Conservation (phyloP, 2,797 vertebrate genomes). For the Tapirus indicus region DNA sequence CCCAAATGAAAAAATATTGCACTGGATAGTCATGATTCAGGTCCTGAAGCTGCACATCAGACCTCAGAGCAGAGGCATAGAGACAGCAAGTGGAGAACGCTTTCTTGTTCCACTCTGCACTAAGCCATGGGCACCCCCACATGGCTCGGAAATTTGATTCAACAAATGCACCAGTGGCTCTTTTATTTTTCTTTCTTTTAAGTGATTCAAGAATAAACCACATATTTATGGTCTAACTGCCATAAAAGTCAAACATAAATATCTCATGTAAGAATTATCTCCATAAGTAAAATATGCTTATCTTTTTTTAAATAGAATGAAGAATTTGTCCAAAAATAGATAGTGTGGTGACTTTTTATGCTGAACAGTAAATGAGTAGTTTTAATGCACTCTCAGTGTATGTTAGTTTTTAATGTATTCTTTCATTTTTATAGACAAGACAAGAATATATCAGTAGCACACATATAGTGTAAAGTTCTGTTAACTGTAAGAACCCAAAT, state of each 20-base stretch:
- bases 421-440: slow-evolving; percentile 53
- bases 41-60: neutral
- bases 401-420: neutral
- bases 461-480: neutral
- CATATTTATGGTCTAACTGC: slow-evolving; percentile 51
- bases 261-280: slow-evolving; percentile 60
- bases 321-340: slow-evolving; percentile 53
- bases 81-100: neutral
- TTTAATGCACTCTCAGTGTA: neutral
- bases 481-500: neutral
- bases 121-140: accelerated
- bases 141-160: slow-evolving; percentile 8
- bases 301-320: slow-evolving; percentile 41
- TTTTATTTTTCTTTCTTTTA: slow-evolving; percentile 22
- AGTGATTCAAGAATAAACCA: slow-evolving; percentile 31
- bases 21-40: neutral
- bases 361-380: slow-evolving; percentile 26
- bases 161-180: neutral
- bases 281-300: slow-evolving; percentile 50
- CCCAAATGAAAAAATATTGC: neutral
- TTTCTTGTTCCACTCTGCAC: neutral
- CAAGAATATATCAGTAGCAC: neutral
- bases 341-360: slow-evolving; percentile 56
- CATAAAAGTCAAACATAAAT: slow-evolving; percentile 67
- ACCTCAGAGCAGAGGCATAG: neutral